Percentiles rank a stretch among this genome's conserved stretches.
Evolutionary conservation across 2,888 invertebrate species (phyloP).

Genomic region (Gandaritis pyraliata): DNA sequence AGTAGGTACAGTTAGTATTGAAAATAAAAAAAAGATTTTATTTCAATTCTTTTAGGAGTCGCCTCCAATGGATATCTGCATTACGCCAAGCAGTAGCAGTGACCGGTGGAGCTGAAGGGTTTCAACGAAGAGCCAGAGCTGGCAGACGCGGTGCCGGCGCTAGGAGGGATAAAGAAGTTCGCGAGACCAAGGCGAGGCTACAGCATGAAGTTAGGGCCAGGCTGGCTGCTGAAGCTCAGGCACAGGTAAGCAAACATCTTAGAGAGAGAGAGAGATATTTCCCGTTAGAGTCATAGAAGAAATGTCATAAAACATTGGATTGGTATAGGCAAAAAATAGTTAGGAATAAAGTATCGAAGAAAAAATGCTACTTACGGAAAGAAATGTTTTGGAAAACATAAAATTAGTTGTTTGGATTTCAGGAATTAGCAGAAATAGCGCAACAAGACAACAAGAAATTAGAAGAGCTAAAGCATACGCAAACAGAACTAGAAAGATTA

Average conservation of each 20-base stretch:
- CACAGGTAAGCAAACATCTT: slow-evolving; percentile 66
- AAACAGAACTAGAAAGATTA: slow-evolving; percentile 87
- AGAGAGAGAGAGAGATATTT: neutral
- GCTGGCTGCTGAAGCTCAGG: slow-evolving; percentile 83
- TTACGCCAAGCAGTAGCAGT: slow-evolving; percentile 89
- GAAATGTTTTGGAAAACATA: no score
- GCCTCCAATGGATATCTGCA: slow-evolving; percentile 91
- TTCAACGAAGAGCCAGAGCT: slow-evolving; percentile 86
- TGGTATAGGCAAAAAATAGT: no score
- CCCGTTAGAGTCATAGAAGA: no score
- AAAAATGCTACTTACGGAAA: no score
- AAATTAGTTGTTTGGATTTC: slow-evolving; percentile 38
- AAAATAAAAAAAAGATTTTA: no score
- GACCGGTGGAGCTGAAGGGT: slow-evolving; percentile 88
- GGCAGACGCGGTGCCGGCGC: slow-evolving; percentile 81
- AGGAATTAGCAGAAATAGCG: slow-evolving; percentile 87
- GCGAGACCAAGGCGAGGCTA: slow-evolving; percentile 85
- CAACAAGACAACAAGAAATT: slow-evolving; percentile 89
- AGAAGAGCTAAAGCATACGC: slow-evolving; percentile 89
- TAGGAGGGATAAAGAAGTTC: slow-evolving; percentile 82
- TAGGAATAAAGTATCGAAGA: no score
- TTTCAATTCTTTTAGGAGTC: slow-evolving; percentile 80
- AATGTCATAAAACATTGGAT: no score
- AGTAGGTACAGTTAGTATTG: no score
- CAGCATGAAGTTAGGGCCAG: slow-evolving; percentile 87